Evolutionary conservation across 2,113 vertebrate genomes (phyloP).

Genomic region (Vireo altiloquus): DNA sequence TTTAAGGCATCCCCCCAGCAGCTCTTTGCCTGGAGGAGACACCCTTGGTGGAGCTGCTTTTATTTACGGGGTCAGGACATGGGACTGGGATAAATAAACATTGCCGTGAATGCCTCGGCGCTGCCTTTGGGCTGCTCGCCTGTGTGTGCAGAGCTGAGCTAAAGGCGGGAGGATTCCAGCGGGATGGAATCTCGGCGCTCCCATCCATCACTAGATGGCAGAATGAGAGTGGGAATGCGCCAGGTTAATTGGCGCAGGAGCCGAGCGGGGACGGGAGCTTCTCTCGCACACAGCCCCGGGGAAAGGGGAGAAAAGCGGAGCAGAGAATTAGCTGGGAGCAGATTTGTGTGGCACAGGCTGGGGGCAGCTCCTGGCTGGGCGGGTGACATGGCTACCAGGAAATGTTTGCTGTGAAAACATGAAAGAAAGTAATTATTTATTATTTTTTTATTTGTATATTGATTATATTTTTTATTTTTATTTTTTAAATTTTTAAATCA

Average conservation of each 20-base stretch:
- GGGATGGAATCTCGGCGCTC: not conserved
- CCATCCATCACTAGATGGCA: not conserved
- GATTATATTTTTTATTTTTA: too few relatives aligned
- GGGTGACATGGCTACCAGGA: not conserved
- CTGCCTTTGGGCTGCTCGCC: not conserved
- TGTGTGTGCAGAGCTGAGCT: accelerated
- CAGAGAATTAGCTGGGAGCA: not conserved
- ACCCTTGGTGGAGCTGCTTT: not conserved
- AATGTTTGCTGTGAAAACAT: not conserved
- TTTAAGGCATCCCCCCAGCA: too few relatives aligned
- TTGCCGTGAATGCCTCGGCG: not conserved
- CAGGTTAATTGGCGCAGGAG: too few relatives aligned
- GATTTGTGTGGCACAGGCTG: not conserved
- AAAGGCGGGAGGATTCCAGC: accelerated
- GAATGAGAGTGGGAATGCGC: too few relatives aligned
- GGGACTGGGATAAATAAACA: accelerated
- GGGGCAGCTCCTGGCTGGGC: not conserved
- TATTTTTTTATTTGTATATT: too few relatives aligned
- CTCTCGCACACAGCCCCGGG: too few relatives aligned
- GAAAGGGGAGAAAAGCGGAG: not conserved
- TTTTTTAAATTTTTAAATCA: too few relatives aligned
- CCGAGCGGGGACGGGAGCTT: too few relatives aligned
- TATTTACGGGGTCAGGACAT: not conserved
- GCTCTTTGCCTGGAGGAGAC: not conserved
- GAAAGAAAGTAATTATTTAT: too few relatives aligned